Evolutionary conservation across 2,797 vertebrate species (phyloP), one percentile per base, ranked within the genome.

Genomic region (Silurus aristotelis): DNA sequence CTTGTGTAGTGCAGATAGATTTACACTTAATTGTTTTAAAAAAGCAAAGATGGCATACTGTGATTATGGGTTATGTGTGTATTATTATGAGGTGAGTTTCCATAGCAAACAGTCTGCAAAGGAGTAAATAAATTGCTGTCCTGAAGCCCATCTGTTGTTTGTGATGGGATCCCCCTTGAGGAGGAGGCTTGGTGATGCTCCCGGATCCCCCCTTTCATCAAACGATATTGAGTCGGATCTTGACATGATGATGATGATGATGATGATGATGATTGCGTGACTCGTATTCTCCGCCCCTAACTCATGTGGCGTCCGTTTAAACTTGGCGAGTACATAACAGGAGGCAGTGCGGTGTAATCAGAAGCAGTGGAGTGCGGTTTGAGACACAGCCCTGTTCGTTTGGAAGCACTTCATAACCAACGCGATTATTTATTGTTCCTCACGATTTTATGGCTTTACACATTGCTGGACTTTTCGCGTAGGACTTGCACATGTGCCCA

Each of bases 281-380:
- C 46, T 15, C 67, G 19, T 12, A 76, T 67, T 48, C 84, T 22
- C 84, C 84, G 71, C 84, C 84, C 71, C 80, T 67, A 46, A 43
- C 80, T 46, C 48, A 22, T 63, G 84, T 67, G 84, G 78, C 78
- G 84, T 85, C 63, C 31, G 80, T 76, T 82, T 81, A 60, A 85
- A 85, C 70, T 85, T 85, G 27, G 9, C 2, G 52, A 48, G 60
- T 66, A 10, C 27, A 15, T 9, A 17, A 19, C 27, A 46, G 20
- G 70, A 75, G 63, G 52, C 70, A 82, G 78, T 52, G 20, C 46
- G 2, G 43, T 52, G 43, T 17, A 27, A 52, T 13, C 63, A 80
- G 38, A 43, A 31, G 48, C 31, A 46, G 31, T 14, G 19, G 43
- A 2, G 60, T 38, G 31, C 27, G 31, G 5, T 60, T 19, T 43